Conservation (phyloP, 2,888 invertebrate species). For the Drosophila buzzatii region DNA sequence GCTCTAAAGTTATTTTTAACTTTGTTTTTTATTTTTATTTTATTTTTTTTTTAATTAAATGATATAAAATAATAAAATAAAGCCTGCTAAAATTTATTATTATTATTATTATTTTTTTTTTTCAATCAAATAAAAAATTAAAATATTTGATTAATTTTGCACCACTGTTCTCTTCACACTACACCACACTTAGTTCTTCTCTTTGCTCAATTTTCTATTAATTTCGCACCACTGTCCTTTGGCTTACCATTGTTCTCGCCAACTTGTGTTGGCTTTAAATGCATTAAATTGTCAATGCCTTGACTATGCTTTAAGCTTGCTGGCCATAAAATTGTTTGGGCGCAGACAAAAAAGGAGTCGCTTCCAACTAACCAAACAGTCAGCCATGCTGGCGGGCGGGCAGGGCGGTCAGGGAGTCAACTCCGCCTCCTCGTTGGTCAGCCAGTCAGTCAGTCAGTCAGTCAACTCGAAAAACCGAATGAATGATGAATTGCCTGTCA, state of each 20-base stretch:
- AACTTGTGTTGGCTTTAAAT: slow-evolving; percentile 66
- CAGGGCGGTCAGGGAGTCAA: slow-evolving; percentile 7
- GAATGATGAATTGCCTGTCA: slow-evolving; percentile 82
- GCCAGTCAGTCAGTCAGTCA: slow-evolving; percentile 46
- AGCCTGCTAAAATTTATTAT: too few relatives aligned
- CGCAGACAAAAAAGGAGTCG: slow-evolving; percentile 68
- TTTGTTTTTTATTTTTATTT: too few relatives aligned
- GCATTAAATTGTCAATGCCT: slow-evolving; percentile 76
- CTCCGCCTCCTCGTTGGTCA: slow-evolving; percentile 49
- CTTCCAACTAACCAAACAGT: slow-evolving; percentile 3
- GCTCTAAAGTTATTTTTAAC: too few relatives aligned
- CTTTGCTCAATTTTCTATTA: neutral
- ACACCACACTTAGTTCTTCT: neutral
- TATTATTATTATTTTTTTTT: too few relatives aligned
- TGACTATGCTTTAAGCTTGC: slow-evolving; percentile 66
- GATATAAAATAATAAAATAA: too few relatives aligned
- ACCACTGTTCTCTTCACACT: too few relatives aligned
- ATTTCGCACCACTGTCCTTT: neutral
- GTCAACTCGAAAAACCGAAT: slow-evolving; percentile 73
- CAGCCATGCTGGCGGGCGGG: neutral
- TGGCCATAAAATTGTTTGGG: slow-evolving; percentile 71
- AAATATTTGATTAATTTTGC: too few relatives aligned
- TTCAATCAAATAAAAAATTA: too few relatives aligned
- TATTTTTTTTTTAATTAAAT: too few relatives aligned
- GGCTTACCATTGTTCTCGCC: slow-evolving; percentile 19